Base-by-base conservation (phyloP, 2,888 invertebrate genomes). In the Pyrrhosoma nymphula region DNA sequence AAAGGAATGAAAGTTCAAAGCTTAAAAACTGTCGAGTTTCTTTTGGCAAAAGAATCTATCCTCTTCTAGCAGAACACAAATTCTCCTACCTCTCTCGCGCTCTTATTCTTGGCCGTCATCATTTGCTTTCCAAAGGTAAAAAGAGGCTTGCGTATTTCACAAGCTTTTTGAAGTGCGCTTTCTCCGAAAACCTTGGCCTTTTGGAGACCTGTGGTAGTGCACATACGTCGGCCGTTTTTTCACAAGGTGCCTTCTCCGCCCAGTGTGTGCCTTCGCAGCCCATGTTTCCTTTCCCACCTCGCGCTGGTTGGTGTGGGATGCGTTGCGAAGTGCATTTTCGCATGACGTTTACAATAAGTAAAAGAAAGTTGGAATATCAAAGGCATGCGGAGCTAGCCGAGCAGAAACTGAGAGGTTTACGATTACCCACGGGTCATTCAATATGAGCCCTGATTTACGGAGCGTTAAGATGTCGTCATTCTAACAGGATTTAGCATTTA, bases 121-220 rank as follows among this genome's bases (percentile, higher is more conserved):
- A 6, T 82, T 16, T 35, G 30, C 82, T 82, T 82, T 35, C 30
- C 82, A n/a, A 16, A 2, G 82, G 82, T 35, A 82, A 82, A 35
- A 6, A 35, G 69, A 16, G 35, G 82, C 30, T 16, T 26, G 14
- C 12, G 30, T 82, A 82, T 82, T 82, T 82, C 30, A 35, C 82
- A 35, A 82, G 30, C 35, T 8, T 23, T 26, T 69, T n/a, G 69
- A 26, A n/a, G 8, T 69, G 69, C 69, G 69, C 69, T 82, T 82
- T 82, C 82, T 82, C 82, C 82, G 14, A 82, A 82, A 82, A 35
- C 82, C 82, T 82, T 82, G 82, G 82, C 82, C 82, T 82, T n/a
- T 82, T 82, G 82, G 26, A 82, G 82, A 82, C 30, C 82, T 35
- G 4, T n/a, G n/a, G n/a, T 23, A 6, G 69, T 2, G n/a, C 1